Base-by-base conservation (phyloP, 2,888 invertebrate species). In the Adelognathus sp. region DNA sequence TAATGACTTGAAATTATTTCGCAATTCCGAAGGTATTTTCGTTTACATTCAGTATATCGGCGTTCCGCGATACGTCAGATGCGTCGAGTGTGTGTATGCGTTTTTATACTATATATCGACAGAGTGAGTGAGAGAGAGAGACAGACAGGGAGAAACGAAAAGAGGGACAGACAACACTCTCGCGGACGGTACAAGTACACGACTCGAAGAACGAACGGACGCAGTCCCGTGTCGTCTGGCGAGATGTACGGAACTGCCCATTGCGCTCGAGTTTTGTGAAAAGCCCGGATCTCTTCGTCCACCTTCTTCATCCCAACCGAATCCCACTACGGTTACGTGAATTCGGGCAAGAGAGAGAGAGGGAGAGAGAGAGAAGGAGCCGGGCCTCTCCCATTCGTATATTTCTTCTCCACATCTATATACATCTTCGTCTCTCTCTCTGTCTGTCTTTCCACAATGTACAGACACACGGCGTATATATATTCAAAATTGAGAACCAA, bases 171-270 rank as follows among this genome's bases (percentile, higher is more conserved):
- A 29, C 14, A 39, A 46, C 29, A 50, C 46, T 33, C 64, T 27
- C 56, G 31, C 33, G 36, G 14, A 11, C 31, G 11, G 39, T 66
- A 66, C 58, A 78, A 79, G 73, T 76, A 58, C 33, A 76, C 76
- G 71, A 77, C 29, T 36, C 33, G 39, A 56, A 69, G 46, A 71
- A 27, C 52, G 76, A 64, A 70, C 44, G 36, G 29, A 76, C 72
- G 74, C 63, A 83, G 76, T 54, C 79, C 75, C 82, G 83, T 70
- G 46, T 77, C 81, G 78, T 86, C 80, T 78, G 82, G 84, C 82
- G 78, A 75, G 85, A 86, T 75, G 80, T 61, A 69, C 70, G 69
- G 71, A 76, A 76, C 76, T 77, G 52, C 16, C 29, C 52, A 36
- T 73, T 54, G 75, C 56, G 70, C 64, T 70, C 63, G 64, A 61